Percentiles rank a stretch among this genome's conserved stretches.
Evolutionary conservation across 2,113 vertebrate species (phyloP).

Genomic region (Percopsis transmontana): DNA sequence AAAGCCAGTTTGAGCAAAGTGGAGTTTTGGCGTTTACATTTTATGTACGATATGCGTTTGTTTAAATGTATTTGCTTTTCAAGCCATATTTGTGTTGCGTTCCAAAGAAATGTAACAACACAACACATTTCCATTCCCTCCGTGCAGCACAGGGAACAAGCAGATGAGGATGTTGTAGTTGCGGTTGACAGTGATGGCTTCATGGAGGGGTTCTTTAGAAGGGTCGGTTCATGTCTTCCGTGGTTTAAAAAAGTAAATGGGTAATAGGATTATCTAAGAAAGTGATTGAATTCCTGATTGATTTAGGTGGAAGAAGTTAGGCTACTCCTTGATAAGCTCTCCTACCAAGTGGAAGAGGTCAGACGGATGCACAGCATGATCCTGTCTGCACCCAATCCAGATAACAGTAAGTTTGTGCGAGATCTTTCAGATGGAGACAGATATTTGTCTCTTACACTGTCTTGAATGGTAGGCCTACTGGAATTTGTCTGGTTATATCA

Average conservation of each 20-base stretch:
- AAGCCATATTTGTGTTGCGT: not conserved
- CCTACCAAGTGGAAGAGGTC: conserved; percentile 87
- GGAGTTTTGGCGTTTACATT: too few relatives aligned
- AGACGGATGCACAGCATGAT: conserved; percentile 94
- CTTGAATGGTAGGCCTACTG: not conserved
- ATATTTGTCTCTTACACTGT: not conserved
- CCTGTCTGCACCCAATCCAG: conserved; percentile 91
- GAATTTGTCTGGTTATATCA: too few relatives aligned
- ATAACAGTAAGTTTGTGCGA: conserved; percentile 83
- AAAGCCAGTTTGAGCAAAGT: not conserved
- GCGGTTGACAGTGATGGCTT: conserved; percentile 85
- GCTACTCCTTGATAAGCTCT: conserved; percentile 82
- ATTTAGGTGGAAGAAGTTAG: conserved; percentile 90
- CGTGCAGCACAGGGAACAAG: conserved; percentile 74
- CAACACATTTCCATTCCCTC: conserved; percentile 11
- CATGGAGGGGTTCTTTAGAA: conserved; percentile 94
- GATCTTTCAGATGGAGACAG: not conserved
- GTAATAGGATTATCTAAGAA: not conserved
- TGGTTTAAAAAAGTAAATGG: not conserved
- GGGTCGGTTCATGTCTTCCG: conserved; percentile 72
- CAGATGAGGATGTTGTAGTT: conserved; percentile 82
- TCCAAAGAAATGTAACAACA: not conserved
- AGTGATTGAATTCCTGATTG: not conserved
- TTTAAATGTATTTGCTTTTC: not conserved
- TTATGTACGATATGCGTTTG: not conserved